These are phyloP conservation scores for Trematocara stigmaticum DNA, from an alignment of 2,113 vertebrate species.

Conservation along the genomic window DNA sequence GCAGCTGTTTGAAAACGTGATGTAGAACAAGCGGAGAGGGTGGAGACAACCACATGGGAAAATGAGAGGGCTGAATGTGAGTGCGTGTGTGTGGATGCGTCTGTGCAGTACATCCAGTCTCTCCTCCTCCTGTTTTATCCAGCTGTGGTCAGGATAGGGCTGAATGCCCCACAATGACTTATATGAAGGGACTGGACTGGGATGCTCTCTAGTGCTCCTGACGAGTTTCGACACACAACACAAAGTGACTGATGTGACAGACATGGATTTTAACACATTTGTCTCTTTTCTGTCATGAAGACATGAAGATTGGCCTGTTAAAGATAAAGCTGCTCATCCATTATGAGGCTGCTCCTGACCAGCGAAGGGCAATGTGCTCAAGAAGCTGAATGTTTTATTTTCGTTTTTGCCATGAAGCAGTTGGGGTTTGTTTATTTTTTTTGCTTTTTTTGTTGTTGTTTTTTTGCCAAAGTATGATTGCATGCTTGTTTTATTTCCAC, in stretches of 20 bases:
- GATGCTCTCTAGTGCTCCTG: not conserved
- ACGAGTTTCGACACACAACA: not conserved
- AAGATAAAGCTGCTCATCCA: constrained; percentile 1
- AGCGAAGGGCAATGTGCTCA: constrained; percentile 27
- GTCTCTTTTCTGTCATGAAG: not conserved
- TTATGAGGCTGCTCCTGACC: constrained; percentile 7
- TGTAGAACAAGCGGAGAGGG: constrained; percentile 69
- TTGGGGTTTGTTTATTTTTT: not conserved
- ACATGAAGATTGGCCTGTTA: not conserved
- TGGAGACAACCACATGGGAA: not conserved
- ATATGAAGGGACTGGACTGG: constrained; percentile 8
- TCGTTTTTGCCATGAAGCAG: not conserved
- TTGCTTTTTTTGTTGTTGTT: not conserved
- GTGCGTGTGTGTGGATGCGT: constrained; percentile 16
- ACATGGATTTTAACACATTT: not conserved
- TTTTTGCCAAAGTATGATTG: constrained; percentile 33
- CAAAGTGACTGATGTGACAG: constrained; percentile 7
- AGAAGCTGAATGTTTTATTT: not conserved
- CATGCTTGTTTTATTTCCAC: constrained; percentile 47
- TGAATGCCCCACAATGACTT: not conserved
- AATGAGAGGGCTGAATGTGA: constrained; percentile 29
- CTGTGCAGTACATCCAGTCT: constrained; percentile 35
- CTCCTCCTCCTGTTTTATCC: constrained; percentile 6
- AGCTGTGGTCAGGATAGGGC: not conserved
- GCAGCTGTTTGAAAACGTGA: constrained; percentile 97